A percentile compares a stretch with the other conserved stretches of the same genome.
Conservation (phyloP, 2,797 vertebrate species). For the Chloroceryle amazona region DNA sequence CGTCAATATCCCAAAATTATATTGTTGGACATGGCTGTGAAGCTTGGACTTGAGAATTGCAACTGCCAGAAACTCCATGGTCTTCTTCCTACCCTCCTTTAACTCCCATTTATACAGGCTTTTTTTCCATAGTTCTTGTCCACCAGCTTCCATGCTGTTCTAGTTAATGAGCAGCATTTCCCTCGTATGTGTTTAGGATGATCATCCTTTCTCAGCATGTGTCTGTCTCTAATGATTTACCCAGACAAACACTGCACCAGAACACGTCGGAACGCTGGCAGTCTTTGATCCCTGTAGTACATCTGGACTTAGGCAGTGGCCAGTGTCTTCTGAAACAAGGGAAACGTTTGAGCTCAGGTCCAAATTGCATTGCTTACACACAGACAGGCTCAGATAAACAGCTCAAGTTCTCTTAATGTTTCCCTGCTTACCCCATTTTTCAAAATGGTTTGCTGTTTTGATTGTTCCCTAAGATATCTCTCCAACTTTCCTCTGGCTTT, state of each 20-base stretch:
- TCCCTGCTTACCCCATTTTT: conserved; percentile 30
- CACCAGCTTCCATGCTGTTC: neutral
- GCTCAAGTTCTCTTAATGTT: conserved; percentile 4
- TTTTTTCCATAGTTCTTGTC: neutral
- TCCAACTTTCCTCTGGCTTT: conserved; percentile 60
- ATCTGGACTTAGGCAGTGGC: conserved; percentile 47
- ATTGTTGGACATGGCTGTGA: conserved; percentile 37
- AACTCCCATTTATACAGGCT: neutral
- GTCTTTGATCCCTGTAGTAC: conserved; percentile 5
- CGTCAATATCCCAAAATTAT: conserved; percentile 34
- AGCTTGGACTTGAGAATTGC: conserved; percentile 24
- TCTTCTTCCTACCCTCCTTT: neutral
- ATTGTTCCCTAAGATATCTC: conserved; percentile 39
- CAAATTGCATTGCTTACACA: neutral
- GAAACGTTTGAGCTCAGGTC: neutral
- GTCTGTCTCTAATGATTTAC: conserved; percentile 19
- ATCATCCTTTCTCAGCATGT: neutral
- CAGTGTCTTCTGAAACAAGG: conserved; percentile 38
- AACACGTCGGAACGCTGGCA: neutral
- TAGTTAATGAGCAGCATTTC: conserved; percentile 6
- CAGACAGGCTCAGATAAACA: conserved; percentile 37
- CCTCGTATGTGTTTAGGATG: neutral
- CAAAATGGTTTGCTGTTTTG: conserved; percentile 59
- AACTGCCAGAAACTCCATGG: neutral
- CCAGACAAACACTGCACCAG: neutral